Conservation (phyloP, 2,797 vertebrate species). For the Petrocephalus sullivani region DNA sequence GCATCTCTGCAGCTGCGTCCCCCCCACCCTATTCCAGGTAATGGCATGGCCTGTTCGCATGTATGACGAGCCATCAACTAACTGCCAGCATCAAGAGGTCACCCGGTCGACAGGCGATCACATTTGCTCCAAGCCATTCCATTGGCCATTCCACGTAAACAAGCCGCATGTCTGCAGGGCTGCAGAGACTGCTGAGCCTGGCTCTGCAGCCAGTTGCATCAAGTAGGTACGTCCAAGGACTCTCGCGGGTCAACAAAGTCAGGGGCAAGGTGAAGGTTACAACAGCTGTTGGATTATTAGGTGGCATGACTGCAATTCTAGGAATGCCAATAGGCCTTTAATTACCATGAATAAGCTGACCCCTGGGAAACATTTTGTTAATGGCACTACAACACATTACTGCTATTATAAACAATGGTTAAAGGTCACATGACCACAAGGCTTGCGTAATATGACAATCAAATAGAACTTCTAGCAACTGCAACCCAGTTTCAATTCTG, state of each 20-base stretch:
- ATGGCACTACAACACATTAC: not conserved
- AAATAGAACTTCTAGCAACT: not conserved
- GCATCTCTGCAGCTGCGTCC: not conserved
- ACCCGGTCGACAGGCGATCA: not conserved
- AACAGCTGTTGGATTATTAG: not conserved
- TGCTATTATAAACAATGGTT: not conserved
- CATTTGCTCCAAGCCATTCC: not conserved
- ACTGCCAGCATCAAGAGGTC: not conserved
- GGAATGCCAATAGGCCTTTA: not conserved
- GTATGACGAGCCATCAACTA: not conserved
- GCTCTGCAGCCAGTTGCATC: not conserved
- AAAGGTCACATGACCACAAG: not conserved
- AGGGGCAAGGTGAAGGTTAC: not conserved
- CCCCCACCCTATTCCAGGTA: not conserved
- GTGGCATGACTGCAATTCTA: not conserved
- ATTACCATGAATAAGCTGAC: not conserved
- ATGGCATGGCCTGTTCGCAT: not conserved
- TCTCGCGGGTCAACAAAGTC: not conserved
- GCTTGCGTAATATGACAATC: not conserved
- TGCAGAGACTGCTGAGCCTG: not conserved
- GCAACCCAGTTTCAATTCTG: not conserved
- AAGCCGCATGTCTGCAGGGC: not conserved
- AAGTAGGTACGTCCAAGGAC: not conserved
- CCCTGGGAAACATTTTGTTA: not conserved
- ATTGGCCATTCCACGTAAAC: not conserved